Base-by-base conservation (phyloP, 1,140 invertebrate genomes). In the Eumeta japonica region DNA sequence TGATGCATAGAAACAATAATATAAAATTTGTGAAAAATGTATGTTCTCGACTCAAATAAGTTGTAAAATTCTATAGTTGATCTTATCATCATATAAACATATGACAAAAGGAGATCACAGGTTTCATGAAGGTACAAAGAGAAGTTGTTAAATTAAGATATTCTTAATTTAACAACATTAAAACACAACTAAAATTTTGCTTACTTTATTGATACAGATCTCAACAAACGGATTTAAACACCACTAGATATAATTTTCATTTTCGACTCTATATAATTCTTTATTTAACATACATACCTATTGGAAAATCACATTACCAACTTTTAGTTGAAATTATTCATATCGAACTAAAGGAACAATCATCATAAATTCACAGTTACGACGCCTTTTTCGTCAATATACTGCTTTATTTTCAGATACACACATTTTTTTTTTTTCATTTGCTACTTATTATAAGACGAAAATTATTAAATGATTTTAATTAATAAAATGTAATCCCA, bases 261-360 rank as follows among this genome's bases (percentile, higher is more conserved):
- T 29, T n/a, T 10, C 13, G 11, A 29, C 28, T 29, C 13, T 3
- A 7, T 61, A 63, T 65, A 63, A 60, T 54, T 49, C 58, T 62
- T 57, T 59, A 60, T 61, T 55, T 55, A 57, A 66, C 58, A 52
- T 56, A 50, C 38, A 62, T 61, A 50, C 54, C 59, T 51, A 65
- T 59, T 53, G 49, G 56, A 58, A 66, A 67, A 73, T 67, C 64
- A 70, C 67, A 72, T 62, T 64, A 64, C 51, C 68, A 73, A 70
- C 65, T 73, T 73, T 65, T 16, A 70, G 68, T 66, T 68, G 63
- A 64, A 55, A 52, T 66, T 61, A 67, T 60, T n/a, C n/a, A n/a
- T 58, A 61, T 63, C 63, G 47, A 66, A 70, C 53, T 66, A 64
- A 68, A 73, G 62, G 65, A 67, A 70, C 63, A 62, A 60, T 62